Evolutionary conservation across 2,888 invertebrate species (phyloP).

Genomic region (Xestia sexstrigata): DNA sequence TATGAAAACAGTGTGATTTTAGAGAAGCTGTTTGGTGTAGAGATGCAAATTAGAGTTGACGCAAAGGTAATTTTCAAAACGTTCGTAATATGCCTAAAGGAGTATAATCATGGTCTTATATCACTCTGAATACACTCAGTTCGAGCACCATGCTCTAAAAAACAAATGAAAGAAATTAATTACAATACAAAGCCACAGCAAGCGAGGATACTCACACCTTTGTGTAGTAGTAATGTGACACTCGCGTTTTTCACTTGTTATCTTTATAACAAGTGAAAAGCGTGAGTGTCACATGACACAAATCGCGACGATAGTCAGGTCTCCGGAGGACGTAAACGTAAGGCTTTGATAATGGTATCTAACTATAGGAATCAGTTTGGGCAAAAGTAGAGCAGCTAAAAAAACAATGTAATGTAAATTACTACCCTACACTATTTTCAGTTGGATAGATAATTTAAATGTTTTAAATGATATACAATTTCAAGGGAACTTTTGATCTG

Average conservation of each 20-base stretch:
- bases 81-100: not conserved
- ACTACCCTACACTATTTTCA: not conserved
- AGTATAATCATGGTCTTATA: not conserved
- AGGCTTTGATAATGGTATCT: not conserved
- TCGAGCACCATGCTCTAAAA: not conserved
- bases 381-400: not conserved
- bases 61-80: not conserved
- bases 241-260: no score
- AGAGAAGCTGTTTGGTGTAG: not conserved
- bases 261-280: not conserved
- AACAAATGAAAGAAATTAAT: not conserved
- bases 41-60: not conserved
- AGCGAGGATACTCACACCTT: no score
- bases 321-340: not conserved
- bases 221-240: no score
- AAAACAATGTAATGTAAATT: not conserved
- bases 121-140: not conserved
- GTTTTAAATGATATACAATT: not conserved
- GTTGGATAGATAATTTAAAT: not conserved
- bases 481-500: not conserved
- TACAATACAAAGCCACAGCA: no score
- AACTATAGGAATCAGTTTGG: not conserved
- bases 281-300: not conserved
- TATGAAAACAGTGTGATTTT: conserved; percentile 11
- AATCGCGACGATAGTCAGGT: not conserved